A percentile compares a stretch with the other conserved stretches of the same genome.
Conservation (phyloP, 1,140 invertebrate genomes). For the Acyrthosiphon pisum region DNA sequence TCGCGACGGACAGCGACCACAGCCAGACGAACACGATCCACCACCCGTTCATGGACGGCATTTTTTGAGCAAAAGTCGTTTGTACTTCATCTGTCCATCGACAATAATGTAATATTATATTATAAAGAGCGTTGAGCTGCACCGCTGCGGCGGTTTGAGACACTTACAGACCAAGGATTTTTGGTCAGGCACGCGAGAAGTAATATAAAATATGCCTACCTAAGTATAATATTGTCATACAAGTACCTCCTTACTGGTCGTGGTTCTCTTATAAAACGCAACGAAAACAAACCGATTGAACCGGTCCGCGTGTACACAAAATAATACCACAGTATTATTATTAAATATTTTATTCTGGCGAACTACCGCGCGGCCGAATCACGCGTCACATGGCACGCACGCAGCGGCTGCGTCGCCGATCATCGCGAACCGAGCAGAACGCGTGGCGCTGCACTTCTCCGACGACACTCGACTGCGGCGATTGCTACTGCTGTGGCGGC, state of each 20-base stretch:
- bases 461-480: background rate
- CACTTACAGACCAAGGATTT: background rate
- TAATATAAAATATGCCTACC: background rate
- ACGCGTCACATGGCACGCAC: slow-evolving; percentile 9
- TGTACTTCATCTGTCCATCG: slow-evolving; percentile 36
- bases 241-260: no score
- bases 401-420: background rate
- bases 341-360: background rate
- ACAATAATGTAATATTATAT: background rate
- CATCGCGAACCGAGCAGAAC: slow-evolving; percentile 32
- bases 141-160: background rate
- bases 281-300: background rate
- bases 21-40: background rate
- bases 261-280: background rate
- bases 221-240: no score
- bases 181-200: no score
- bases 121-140: background rate
- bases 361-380: background rate
- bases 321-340: background rate
- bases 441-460: slow-evolving; percentile 3
- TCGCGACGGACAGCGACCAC: background rate
- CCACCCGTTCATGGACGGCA: slow-evolving; percentile 38
- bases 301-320: background rate
- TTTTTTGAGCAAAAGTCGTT: slow-evolving; percentile 48
- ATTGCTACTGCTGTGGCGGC: background rate